These are phyloP conservation scores for Nothobranchius furzeri DNA, from an alignment of 2,113 vertebrate species.

Conservation along the genomic window DNA sequence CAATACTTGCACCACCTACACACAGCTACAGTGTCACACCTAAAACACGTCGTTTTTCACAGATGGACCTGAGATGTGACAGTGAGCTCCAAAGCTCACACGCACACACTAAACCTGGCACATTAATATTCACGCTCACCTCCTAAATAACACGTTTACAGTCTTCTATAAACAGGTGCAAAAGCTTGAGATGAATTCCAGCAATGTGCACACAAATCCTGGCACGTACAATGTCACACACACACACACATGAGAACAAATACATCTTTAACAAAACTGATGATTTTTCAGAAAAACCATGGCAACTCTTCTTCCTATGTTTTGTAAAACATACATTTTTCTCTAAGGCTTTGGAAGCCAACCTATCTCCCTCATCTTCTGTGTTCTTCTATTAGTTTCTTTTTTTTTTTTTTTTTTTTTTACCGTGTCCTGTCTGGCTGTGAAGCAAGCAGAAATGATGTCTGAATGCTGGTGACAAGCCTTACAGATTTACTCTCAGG, in stretches of 20 bases:
- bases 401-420: too few relatives aligned
- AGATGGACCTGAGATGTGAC: constrained; percentile 1
- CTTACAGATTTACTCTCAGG: too few relatives aligned
- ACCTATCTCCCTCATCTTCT: too few relatives aligned
- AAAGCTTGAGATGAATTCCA: not conserved
- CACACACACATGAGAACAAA: not conserved
- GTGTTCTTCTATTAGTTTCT: too few relatives aligned
- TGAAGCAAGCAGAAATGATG: too few relatives aligned
- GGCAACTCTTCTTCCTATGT: too few relatives aligned
- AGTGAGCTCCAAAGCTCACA: not conserved
- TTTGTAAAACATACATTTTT: too few relatives aligned
- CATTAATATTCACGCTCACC: constrained; percentile 3
- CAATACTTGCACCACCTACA: constrained; percentile 2
- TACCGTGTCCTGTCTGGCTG: too few relatives aligned
- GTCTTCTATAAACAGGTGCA: constrained; percentile 6
- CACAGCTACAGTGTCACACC: constrained; percentile 15
- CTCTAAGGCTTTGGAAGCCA: too few relatives aligned
- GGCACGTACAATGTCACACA: not conserved
- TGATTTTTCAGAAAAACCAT: not conserved
- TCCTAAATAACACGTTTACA: constrained; percentile 1
- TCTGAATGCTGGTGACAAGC: too few relatives aligned
- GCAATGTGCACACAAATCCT: not conserved
- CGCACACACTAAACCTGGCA: not conserved
- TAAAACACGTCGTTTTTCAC: not conserved
- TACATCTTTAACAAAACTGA: not conserved